Conservation (phyloP, 1,140 invertebrate species). For the Trachymyrmex septentrionalis region DNA sequence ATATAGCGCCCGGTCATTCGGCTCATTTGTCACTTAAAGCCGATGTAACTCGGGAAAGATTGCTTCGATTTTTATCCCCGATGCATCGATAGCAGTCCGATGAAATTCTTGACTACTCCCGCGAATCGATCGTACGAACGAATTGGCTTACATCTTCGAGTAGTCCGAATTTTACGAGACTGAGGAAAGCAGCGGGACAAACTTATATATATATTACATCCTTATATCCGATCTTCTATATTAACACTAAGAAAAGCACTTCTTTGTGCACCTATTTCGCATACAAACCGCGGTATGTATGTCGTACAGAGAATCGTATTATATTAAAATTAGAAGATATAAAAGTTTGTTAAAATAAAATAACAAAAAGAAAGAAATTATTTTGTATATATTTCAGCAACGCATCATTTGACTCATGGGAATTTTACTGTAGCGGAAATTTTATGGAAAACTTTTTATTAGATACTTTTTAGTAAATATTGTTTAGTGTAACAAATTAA, state of each 20-base stretch:
- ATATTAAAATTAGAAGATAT: conserved; percentile 11
- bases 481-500: neutral
- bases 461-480: neutral
- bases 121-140: neutral
- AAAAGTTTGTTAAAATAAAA: neutral
- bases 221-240: conserved; percentile 10
- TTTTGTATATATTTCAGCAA: neutral
- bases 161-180: neutral
- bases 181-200: neutral
- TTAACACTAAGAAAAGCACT: conserved; percentile 30
- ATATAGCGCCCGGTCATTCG: conserved; percentile 23
- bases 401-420: neutral
- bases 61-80: conserved; percentile 13
- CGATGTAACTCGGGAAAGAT: conserved; percentile 18
- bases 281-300: neutral
- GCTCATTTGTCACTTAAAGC: conserved; percentile 46
- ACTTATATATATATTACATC: neutral
- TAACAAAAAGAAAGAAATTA: neutral
- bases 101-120: neutral
- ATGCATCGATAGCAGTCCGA: neutral
- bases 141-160: conserved; percentile 34
- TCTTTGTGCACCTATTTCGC: neutral
- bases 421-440: conserved; percentile 1
- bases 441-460: neutral
- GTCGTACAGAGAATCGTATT: neutral